phyloP scores from a whole-genome alignment of 2,797 vertebrate species.

The Steatocranus sp. region DNA sequence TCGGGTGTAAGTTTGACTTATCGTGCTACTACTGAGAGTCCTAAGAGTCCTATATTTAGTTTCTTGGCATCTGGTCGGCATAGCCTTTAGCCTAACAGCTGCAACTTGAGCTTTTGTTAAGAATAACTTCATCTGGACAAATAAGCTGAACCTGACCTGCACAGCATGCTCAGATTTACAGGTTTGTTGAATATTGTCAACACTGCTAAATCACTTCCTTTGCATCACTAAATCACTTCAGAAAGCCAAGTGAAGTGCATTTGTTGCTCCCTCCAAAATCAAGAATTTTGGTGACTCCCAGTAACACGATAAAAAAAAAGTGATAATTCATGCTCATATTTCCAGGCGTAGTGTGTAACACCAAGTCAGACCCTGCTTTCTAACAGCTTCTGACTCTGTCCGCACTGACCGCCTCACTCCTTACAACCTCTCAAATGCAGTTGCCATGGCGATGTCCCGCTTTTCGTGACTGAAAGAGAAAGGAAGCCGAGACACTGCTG shows the following conservation, averaged over 20 bases:
- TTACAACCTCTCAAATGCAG: conserved; percentile 46
- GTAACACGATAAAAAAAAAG: neutral
- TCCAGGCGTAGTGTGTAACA: conserved; percentile 24
- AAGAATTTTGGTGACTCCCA: neutral
- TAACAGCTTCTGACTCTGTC: conserved; percentile 1
- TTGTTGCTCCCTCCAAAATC: neutral
- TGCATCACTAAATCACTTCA: fast-evolving
- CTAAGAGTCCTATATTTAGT: neutral
- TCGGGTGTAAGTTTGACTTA: neutral
- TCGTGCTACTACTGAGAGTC: neutral
- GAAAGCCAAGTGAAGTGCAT: neutral
- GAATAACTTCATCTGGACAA: neutral
- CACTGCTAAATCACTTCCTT: neutral
- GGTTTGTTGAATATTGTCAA: neutral
- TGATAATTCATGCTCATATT: conserved; percentile 25
- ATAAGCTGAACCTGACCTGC: neutral
- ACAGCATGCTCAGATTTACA: neutral
- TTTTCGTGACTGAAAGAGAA: conserved; percentile 47
- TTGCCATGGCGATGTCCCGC: conserved; percentile 67
- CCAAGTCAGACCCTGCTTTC: conserved; percentile 33
- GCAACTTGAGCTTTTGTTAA: neutral
- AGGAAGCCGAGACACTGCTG: conserved; percentile 33
- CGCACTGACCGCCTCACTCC: conserved; percentile 31
- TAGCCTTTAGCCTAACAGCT: neutral
- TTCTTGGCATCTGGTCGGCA: neutral